Conservation (phyloP, 1,140 invertebrate species). For the Drosophila oshimai region DNA sequence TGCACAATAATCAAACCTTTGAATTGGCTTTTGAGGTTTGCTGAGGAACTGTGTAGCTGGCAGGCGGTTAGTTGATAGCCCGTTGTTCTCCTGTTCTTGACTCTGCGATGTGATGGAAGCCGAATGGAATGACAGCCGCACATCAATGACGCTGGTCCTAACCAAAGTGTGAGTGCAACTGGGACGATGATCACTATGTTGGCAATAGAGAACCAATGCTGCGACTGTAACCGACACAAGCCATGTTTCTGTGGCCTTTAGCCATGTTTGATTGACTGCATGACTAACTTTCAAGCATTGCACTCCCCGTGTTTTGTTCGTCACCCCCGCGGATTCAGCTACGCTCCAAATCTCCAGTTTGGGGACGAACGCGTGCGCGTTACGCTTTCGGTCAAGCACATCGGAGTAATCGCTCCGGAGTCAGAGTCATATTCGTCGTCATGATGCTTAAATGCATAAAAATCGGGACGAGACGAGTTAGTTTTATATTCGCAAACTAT, state of each 20-base stretch:
- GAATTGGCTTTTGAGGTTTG: conserved; percentile 69
- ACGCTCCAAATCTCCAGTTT: conserved; percentile 16
- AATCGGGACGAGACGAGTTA: conserved; percentile 34
- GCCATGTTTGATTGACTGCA: conserved; percentile 65
- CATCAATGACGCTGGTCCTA: conserved; percentile 30
- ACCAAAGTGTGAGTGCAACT: conserved; percentile 40
- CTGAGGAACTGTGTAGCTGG: conserved; percentile 26
- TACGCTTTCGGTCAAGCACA: conserved; percentile 25
- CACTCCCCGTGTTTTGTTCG: not conserved
- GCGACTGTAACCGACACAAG: conserved; percentile 12
- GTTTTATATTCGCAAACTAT: conserved; percentile 53
- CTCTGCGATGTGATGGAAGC: conserved; percentile 26
- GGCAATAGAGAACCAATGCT: conserved; percentile 1
- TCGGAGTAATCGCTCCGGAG: conserved; percentile 15
- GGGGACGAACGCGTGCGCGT: conserved; percentile 32
- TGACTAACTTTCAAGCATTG: conserved; percentile 47
- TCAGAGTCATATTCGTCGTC: conserved; percentile 10
- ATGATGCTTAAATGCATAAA: conserved; percentile 67
- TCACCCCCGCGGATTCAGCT: not conserved
- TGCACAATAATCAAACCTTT: conserved; percentile 60
- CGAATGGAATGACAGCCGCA: conserved; percentile 14
- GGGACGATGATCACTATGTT: conserved; percentile 14
- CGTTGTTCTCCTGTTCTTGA: conserved; percentile 8
- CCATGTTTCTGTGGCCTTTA: conserved; percentile 12
- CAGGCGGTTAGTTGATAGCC: conserved; percentile 23